A percentile compares a stretch with the other conserved stretches of the same genome.
Evolutionary conservation across 2,888 invertebrate species (phyloP).

Genomic region (Fissipunctia ypsillon): DNA sequence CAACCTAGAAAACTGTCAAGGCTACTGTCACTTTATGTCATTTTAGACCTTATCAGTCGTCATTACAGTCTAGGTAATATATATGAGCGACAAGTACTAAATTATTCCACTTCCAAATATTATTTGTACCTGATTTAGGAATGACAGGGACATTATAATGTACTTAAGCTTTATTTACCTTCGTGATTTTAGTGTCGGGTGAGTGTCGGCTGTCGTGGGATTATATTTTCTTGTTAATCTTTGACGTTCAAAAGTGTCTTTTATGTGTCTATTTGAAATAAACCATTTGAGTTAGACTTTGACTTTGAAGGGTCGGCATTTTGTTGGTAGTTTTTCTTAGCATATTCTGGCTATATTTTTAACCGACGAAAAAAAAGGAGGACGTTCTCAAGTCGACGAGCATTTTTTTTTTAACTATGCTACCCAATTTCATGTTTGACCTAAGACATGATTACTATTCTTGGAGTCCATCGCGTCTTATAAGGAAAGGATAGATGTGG

Average conservation of each 20-base stretch:
- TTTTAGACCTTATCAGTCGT: slow-evolving; percentile 32
- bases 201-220: too few species aligned
- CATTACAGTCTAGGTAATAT: slow-evolving; percentile 36
- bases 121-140: slow-evolving; percentile 52
- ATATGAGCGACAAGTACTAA: slow-evolving; percentile 37
- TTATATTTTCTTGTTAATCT: too few species aligned
- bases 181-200: slow-evolving; percentile 47
- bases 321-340: slow-evolving; percentile 1
- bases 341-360: not conserved
- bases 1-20: slow-evolving; percentile 15
- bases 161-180: slow-evolving; percentile 37
- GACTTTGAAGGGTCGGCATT: slow-evolving; percentile 1
- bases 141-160: slow-evolving; percentile 38
- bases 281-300: too few species aligned
- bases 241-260: too few species aligned
- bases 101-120: slow-evolving; percentile 52
- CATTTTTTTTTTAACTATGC: too few species aligned
- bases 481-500: too few species aligned
- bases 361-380: too few species aligned
- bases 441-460: too few species aligned
- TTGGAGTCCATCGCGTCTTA: too few species aligned
- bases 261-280: too few species aligned
- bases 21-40: slow-evolving; percentile 1
- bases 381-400: too few species aligned
- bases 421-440: too few species aligned